Conservation (phyloP, 2,888 invertebrate species). For the Sphaerophoria taeniata region DNA sequence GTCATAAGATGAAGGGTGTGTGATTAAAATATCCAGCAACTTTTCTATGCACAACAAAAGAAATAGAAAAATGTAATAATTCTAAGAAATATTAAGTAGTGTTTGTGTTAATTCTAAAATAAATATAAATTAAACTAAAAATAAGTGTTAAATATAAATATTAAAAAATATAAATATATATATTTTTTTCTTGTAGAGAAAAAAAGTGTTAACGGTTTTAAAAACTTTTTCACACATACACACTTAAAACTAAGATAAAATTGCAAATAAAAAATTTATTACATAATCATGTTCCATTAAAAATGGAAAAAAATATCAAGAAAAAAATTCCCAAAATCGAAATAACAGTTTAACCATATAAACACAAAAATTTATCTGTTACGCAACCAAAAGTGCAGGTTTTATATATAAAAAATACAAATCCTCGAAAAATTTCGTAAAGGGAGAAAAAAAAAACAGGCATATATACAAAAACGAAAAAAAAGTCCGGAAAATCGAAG, state of each 20-base stretch:
- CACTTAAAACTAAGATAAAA: slow-evolving; percentile 43
- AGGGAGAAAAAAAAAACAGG: slow-evolving; percentile 5
- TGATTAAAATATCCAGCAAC: slow-evolving; percentile 30
- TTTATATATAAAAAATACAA: slow-evolving; percentile 19
- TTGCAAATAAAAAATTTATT: slow-evolving; percentile 43
- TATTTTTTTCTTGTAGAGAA: background rate
- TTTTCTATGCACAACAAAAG: slow-evolving; percentile 1
- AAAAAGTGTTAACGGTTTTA: slow-evolving; percentile 60
- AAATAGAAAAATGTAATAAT: slow-evolving; percentile 7
- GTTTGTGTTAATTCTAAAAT: slow-evolving; percentile 11
- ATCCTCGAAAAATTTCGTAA: slow-evolving; percentile 15
- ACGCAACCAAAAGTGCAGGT: slow-evolving; percentile 54
- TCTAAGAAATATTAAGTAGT: background rate
- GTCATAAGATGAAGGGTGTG: slow-evolving; percentile 69
- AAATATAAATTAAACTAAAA: slow-evolving; percentile 4
- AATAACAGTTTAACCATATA: slow-evolving; percentile 19
- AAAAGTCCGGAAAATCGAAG: slow-evolving; percentile 52
- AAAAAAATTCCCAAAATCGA: background rate
- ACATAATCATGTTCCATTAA: slow-evolving; percentile 62
- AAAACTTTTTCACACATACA: slow-evolving; percentile 42
- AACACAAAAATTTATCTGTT: slow-evolving; percentile 47
- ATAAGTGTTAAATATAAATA: slow-evolving; percentile 10
- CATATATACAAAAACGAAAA: background rate
- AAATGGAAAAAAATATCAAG: slow-evolving; percentile 10
- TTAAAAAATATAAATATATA: slow-evolving; percentile 3